Evolutionary conservation across 2,888 invertebrate genomes (phyloP).

Genomic region (Andrena minutula): DNA sequence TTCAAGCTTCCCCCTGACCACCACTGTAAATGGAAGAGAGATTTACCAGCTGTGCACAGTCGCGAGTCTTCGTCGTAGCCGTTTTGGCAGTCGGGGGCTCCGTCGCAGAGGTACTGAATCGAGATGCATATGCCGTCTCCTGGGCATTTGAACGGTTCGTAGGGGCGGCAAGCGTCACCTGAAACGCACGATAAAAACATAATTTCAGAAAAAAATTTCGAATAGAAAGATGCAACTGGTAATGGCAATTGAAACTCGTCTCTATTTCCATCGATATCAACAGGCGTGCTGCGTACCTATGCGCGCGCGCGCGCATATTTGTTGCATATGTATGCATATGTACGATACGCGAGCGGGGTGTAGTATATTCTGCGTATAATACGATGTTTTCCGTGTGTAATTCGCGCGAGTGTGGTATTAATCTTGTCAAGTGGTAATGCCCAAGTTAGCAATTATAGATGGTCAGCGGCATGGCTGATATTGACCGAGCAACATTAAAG

Average conservation of each 20-base stretch:
- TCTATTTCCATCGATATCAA: neutral
- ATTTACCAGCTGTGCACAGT: conserved; percentile 95
- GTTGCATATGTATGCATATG: neutral
- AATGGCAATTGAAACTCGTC: neutral
- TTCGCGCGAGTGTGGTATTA: conserved; percentile 9
- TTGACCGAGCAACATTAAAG: conserved; percentile 55
- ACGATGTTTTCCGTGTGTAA: neutral
- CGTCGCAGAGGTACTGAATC: conserved; percentile 98
- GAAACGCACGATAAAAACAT: conserved; percentile 64
- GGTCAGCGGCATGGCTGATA: conserved; percentile 32
- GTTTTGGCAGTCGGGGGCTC: conserved; percentile 96
- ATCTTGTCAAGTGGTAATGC: conserved; percentile 37
- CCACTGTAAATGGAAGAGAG: neutral
- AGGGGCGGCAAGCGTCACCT: conserved; percentile 94
- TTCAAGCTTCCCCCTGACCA: neutral
- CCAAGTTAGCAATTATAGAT: conserved; percentile 34
- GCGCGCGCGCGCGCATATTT: neutral
- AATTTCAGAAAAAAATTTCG: no score
- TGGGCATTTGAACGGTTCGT: conserved; percentile 98
- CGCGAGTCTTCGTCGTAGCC: conserved; percentile 98
- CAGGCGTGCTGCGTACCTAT: neutral
- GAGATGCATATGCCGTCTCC: conserved; percentile 97
- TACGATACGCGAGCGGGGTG: neutral
- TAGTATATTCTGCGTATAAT: no score
- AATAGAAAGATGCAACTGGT: neutral